phyloP scores from a whole-genome alignment of 2,888 invertebrate genomes.

The Cylindroiulus punctatus region DNA sequence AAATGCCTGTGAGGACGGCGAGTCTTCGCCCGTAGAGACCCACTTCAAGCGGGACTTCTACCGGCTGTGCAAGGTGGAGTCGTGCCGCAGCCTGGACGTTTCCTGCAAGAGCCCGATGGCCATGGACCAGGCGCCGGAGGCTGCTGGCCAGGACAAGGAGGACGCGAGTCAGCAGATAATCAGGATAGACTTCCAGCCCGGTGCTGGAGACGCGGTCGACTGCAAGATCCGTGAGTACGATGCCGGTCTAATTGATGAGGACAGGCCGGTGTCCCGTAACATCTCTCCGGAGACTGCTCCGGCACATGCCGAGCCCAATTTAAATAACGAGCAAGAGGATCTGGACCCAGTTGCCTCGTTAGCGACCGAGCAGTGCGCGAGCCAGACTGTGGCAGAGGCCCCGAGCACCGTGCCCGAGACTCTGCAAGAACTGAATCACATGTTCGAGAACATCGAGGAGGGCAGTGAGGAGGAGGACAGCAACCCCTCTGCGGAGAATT shows the following conservation, averaged over 20 bases:
- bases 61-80: constrained; percentile 81
- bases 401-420: constrained; percentile 43
- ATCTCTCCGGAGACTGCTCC: neutral
- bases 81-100: constrained; percentile 76
- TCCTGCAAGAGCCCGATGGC: constrained; percentile 66
- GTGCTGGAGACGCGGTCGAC: neutral
- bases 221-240: constrained; percentile 3
- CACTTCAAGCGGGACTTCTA: constrained; percentile 84
- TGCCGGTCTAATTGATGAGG: neutral
- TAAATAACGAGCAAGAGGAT: constrained; percentile 13
- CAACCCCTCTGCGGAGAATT: neutral
- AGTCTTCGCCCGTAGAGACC: constrained; percentile 59
- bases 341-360: neutral
- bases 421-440: constrained; percentile 48
- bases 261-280: neutral
- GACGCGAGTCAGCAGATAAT: constrained; percentile 39
- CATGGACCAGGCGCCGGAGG: neutral
- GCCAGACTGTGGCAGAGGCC: neutral
- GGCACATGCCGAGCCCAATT: neutral
- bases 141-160: neutral
- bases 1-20: constrained; percentile 52
- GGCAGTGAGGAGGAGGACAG: neutral
- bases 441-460: constrained; percentile 37
- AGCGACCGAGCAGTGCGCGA: too few relatives aligned
- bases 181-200: constrained; percentile 1